Base-by-base conservation (phyloP, 2,888 invertebrate species). In the Noctua janthina region DNA sequence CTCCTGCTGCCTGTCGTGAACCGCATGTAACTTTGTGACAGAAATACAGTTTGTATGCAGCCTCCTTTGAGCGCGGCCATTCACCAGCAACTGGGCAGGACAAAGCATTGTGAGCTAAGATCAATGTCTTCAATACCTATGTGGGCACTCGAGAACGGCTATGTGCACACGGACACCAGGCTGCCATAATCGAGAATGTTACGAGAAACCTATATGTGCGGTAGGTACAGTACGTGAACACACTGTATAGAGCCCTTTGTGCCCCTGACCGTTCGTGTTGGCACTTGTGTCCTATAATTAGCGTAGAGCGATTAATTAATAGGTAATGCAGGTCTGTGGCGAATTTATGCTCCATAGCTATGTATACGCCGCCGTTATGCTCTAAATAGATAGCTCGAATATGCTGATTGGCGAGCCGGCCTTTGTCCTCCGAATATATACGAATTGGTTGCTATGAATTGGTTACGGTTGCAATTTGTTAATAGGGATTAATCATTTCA, bases 241-340 rank as follows among this genome's bases (percentile, higher is more conserved):
- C 78, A 83, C 59, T 80, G 84, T 87, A 83, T 87, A 78, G 82
- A 78, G 62, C 86, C 93, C 94, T 94, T 95, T 96, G 95, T 96
- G 93, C 87, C 90, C 92, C 90, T 93, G 94, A 93, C 94, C 93
- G 93, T 90, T 90, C 92, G 89, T 93, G 94, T 93, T 91, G 91
- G 94, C 93, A 94, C 94, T 95, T 94, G 93, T 95, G 94, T 94
- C 91, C 92, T 94, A 93, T 95, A 96, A 96, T 96, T 96, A 95
- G 95, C 95, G 93, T 94, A 91, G 91, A 94, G 90, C 95, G 92
- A 95, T 96, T 96, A 96, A 96, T 96, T 96, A 96, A 96, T 96
- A 94, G 95, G 93, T 94, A 95, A 94, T 94, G 91, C 91, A 91
- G 89, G 92, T 92, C 91, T 93, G 92, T 92, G 91, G 91, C 92